Base-by-base conservation (phyloP, 1,140 invertebrate genomes). In the Anoplolepis gracilipes region DNA sequence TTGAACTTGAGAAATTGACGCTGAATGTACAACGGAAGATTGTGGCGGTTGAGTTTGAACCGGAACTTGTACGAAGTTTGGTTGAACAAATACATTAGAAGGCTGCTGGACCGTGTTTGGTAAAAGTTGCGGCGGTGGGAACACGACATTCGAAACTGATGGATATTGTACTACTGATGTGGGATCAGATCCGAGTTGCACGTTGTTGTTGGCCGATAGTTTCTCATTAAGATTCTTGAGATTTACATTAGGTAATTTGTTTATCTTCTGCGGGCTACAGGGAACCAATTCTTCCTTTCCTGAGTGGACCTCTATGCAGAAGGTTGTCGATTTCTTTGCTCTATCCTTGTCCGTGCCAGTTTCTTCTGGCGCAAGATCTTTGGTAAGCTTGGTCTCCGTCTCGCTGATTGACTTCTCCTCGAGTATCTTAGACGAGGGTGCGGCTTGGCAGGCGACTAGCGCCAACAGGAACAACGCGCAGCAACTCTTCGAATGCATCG, bases 301-400 rank as follows among this genome's bases (percentile, higher is more conserved):
- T 6, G 79, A 61, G 1, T 22, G 42, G 30, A 90, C 46, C 13
- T 88, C 75, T 22, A 90, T 25, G 16, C 84, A 88, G 19, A 90
- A 62, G 0, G 53, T 78, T 2, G 72, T 70, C 1, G 88, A 76
- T 55, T 90, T 90, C 76, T 90, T 90, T 0, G 70, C 6, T 19
- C 89, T 85, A 4, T 85, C 86, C 25, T 76, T 79, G 3, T 90
- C 84, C 4, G 28, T 49, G 0, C 49, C 62, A 7, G 39, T 4
- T 0, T 77, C 84, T 2, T 90, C 88, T 0, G 62, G 0, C 10
- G 70, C 22, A 16, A 70, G 13, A 0, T 36, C 30, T 1, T 76
- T 65, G 2, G 59, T 19, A 2, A 49, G 22, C 3, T 81, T 62
- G 1, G 30, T 19, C 1, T 65, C 39, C n/a, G 53, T n/a, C 0